These are phyloP conservation scores for Lasioglossum calceatum DNA, from an alignment of 2,888 invertebrate species.

Conservation along the genomic window DNA sequence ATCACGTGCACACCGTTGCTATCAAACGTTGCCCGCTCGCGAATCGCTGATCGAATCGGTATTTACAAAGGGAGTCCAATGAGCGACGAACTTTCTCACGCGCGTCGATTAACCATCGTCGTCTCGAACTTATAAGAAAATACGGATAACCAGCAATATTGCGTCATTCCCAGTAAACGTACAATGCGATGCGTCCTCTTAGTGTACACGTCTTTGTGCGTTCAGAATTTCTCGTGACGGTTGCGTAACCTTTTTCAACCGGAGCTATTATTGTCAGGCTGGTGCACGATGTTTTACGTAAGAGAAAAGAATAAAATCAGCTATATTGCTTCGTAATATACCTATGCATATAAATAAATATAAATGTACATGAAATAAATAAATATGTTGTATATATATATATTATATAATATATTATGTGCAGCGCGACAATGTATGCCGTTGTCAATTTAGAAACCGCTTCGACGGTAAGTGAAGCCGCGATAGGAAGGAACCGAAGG, in stretches of 20 bases:
- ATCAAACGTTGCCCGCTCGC: constrained; percentile 1
- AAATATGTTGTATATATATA: neutral
- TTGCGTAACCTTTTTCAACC: constrained; percentile 61
- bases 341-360: neutral
- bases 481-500: constrained; percentile 2
- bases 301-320: constrained; percentile 41
- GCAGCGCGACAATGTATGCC: neutral
- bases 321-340: neutral
- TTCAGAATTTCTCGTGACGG: constrained; percentile 44
- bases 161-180: constrained; percentile 15
- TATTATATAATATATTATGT: neutral
- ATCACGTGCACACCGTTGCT: constrained; percentile 30
- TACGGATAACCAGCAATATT: constrained; percentile 16
- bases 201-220: constrained; percentile 44
- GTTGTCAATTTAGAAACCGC: neutral
- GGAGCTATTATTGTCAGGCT: constrained; percentile 64
- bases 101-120: neutral
- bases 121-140: neutral
- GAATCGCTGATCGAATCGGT: constrained; percentile 22
- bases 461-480: neutral
- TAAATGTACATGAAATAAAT: neutral
- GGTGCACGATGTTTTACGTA: constrained; percentile 47
- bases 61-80: constrained; percentile 22
- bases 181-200: constrained; percentile 15
- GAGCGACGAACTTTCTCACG: neutral